Conservation (phyloP, 2,113 vertebrate species). For the Prunella himalayana region DNA sequence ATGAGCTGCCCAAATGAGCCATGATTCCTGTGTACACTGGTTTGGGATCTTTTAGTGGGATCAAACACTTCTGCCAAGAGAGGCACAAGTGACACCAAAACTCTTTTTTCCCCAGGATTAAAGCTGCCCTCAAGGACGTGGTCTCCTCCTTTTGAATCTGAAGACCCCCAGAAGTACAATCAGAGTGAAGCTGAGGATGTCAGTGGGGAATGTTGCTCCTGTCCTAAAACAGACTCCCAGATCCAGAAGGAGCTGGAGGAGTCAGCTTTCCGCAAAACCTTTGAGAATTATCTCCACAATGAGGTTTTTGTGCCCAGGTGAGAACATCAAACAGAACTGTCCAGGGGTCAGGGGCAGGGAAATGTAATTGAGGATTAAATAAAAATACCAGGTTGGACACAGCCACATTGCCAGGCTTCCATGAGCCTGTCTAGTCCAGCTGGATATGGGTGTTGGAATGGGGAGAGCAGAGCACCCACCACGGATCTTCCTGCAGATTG, state of each 20-base stretch:
- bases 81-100: background rate
- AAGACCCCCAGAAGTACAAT: constrained; percentile 85
- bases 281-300: constrained; percentile 97
- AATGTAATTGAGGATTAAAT: no score
- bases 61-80: background rate
- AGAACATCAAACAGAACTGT: background rate
- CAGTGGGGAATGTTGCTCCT: constrained; percentile 81
- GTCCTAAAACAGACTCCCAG: constrained; percentile 91
- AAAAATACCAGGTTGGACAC: background rate
- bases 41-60: background rate
- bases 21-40: fast-evolving
- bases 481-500: background rate
- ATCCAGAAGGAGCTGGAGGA: constrained; percentile 94
- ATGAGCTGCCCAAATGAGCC: background rate
- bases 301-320: constrained; percentile 93
- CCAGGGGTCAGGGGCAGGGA: background rate
- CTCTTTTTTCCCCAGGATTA: constrained; percentile 73
- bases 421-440: background rate
- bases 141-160: constrained; percentile 80
- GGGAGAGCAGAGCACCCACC: background rate
- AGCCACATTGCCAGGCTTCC: background rate
- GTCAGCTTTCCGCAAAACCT: constrained; percentile 88
- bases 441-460: background rate
- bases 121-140: constrained; percentile 88
- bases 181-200: constrained; percentile 79